A percentile compares a stretch with the other conserved stretches of the same genome.
phyloP scores from a whole-genome alignment of 2,113 vertebrate species.

The Leptobrachium ailaonicum region DNA sequence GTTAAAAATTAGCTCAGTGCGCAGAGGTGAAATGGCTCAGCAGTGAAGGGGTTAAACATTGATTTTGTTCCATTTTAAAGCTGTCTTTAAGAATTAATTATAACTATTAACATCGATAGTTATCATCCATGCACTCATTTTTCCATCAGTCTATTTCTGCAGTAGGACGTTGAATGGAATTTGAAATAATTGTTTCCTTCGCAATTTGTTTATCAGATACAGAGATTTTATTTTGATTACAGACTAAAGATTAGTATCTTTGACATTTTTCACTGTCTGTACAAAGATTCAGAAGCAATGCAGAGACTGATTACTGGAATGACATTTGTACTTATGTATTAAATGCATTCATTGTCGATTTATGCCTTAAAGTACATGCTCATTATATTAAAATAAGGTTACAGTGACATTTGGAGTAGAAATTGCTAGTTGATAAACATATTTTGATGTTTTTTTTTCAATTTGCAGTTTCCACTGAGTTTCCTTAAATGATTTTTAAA shows the following conservation, averaged over 20 bases:
- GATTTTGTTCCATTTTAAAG: no score
- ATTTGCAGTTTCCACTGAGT: background rate
- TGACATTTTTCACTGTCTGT: background rate
- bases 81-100: background rate
- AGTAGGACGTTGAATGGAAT: conserved; percentile 14
- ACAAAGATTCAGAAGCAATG: background rate
- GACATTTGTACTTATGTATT: conserved; percentile 33
- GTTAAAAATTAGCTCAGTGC: no score
- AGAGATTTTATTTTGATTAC: background rate
- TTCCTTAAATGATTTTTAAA: background rate
- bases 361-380: conserved; percentile 4
- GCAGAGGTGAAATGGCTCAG: background rate
- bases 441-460: conserved; percentile 5
- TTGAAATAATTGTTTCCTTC: conserved; percentile 1
- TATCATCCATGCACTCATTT: conserved; percentile 27
- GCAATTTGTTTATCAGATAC: conserved; percentile 11
- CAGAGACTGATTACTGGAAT: background rate
- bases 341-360: conserved; percentile 18
- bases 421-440: conserved; percentile 20
- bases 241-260: conserved; percentile 2
- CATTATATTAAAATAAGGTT: conserved; percentile 32
- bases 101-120: conserved; percentile 10
- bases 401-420: conserved; percentile 32
- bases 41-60: background rate
- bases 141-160: conserved; percentile 18